Percentiles rank a stretch among this genome's conserved stretches.
These are phyloP conservation scores for Smutsia temminckii DNA, from an alignment of 2,797 vertebrate genomes.

Conservation along the genomic window DNA sequence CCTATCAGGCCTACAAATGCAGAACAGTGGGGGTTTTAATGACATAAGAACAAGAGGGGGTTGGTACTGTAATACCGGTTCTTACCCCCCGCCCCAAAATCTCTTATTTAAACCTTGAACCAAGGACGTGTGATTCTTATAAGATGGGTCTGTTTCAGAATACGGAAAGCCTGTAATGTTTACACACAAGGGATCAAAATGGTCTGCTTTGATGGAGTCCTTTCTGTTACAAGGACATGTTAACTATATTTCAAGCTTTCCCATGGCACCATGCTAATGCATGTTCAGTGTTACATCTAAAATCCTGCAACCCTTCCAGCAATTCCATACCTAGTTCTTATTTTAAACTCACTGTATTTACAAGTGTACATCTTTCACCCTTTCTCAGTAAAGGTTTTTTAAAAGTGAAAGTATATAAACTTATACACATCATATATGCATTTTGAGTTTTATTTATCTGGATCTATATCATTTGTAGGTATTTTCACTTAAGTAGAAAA, in stretches of 20 bases:
- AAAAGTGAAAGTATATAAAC: neutral
- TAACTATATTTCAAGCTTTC: conserved; percentile 29
- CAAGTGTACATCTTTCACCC: conserved; percentile 7
- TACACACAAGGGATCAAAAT: conserved; percentile 48
- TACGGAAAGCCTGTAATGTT: neutral
- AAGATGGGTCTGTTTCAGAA: conserved; percentile 5
- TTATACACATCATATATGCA: no score
- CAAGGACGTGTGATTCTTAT: neutral
- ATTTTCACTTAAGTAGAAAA: conserved; percentile 50
- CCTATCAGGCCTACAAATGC: neutral
- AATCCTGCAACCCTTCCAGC: conserved; percentile 39
- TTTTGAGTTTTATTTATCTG: neutral
- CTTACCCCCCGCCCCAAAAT: neutral
- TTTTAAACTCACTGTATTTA: conserved; percentile 49
- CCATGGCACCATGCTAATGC: conserved; percentile 61
- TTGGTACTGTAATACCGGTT: neutral
- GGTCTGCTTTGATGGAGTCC: conserved; percentile 66
- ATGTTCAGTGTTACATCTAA: neutral
- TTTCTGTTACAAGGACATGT: conserved; percentile 62
- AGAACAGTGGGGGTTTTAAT: neutral
- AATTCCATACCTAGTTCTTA: neutral
- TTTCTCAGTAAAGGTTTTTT: conserved; percentile 24
- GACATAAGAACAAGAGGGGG: neutral
- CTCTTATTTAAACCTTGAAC: conserved; percentile 39
- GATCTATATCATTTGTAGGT: neutral